Evolutionary conservation across 1,140 invertebrate species (phyloP).

Genomic region (Cyclina sinensis): DNA sequence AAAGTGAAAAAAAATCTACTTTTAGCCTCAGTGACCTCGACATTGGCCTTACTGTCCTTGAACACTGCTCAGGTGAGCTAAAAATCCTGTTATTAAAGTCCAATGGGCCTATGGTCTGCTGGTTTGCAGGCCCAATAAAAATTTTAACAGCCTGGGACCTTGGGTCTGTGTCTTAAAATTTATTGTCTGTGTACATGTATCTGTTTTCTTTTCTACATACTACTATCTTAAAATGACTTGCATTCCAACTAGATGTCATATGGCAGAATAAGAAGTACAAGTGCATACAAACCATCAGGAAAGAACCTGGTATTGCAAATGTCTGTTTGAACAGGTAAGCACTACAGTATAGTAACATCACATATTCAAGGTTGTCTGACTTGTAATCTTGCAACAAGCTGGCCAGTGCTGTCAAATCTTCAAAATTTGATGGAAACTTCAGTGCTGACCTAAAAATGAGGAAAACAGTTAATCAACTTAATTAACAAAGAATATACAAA

Average conservation of each 20-base stretch:
- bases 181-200: too few species aligned
- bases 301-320: slow-evolving; percentile 90
- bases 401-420: slow-evolving; percentile 86
- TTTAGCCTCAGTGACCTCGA: too few species aligned
- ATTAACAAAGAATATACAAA: too few species aligned
- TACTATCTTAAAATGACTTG: neutral
- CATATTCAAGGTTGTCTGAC: slow-evolving; percentile 87
- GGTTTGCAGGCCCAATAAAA: too few species aligned
- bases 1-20: too few species aligned
- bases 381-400: slow-evolving; percentile 86
- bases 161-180: too few species aligned
- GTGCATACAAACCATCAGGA: slow-evolving; percentile 88
- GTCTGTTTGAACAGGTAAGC: slow-evolving; percentile 91
- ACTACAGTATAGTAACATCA: slow-evolving; percentile 88
- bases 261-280: neutral
- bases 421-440: slow-evolving; percentile 87
- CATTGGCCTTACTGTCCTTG: too few species aligned
- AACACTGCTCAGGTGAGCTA: too few species aligned
- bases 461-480: too few species aligned
- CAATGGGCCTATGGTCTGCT: too few species aligned
- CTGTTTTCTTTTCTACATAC: neutral
- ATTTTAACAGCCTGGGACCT: too few species aligned
- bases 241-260: neutral
- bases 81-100: too few species aligned
- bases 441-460: slow-evolving; percentile 76